Base-by-base conservation (phyloP, 2,113 vertebrate genomes). In the Myanophis thanlyinensis region DNA sequence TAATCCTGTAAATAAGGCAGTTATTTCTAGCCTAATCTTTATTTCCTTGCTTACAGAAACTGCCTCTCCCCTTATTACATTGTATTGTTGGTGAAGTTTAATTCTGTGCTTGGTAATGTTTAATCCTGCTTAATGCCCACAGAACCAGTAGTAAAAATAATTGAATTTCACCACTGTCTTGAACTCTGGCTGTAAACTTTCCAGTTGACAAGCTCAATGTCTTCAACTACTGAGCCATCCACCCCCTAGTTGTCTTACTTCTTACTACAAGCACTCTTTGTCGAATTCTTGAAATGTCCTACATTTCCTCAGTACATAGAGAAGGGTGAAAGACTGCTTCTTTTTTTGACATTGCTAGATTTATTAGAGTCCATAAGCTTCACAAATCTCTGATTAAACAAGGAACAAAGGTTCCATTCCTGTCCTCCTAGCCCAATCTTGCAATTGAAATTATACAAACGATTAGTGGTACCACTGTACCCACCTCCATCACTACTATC, bases 291-390 rank as follows among this genome's bases (percentile, higher is more conserved):
- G 12, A 46, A 15, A 23, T 52, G 59, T 3, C 2, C 6, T 48
- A 52, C 53, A 30, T 20, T 88, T 88, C 35, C 46, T 56, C 5
- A 46, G 67, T 22, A 89, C 51, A 22, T 35, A 90, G 94, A 93
- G 91, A 94, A 48, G 93, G 12, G 93, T 89, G 89, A 95, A 95
- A 56, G 91, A 54, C 53, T 95, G 44, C 62, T 96, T 89, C 89
- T 92, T 90, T 90, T 88, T 85, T 91, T 94, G 92, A 90, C 94
- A 95, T 90, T 73, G 62, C 85, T 93, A 89, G 94, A 93, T 91
- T 95, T 8, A 52, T 90, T 89, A 52, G 20, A 90, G 44, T 88
- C 35, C 4, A 1, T 73, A 62, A 93, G 93, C 35, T 47, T 94
- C 4, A 0, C 5, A 95, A 95, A 92, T 62, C 56, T 94, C 67